phyloP scores from a whole-genome alignment of 2,113 vertebrate genomes.

The Nothobranchius furzeri region DNA sequence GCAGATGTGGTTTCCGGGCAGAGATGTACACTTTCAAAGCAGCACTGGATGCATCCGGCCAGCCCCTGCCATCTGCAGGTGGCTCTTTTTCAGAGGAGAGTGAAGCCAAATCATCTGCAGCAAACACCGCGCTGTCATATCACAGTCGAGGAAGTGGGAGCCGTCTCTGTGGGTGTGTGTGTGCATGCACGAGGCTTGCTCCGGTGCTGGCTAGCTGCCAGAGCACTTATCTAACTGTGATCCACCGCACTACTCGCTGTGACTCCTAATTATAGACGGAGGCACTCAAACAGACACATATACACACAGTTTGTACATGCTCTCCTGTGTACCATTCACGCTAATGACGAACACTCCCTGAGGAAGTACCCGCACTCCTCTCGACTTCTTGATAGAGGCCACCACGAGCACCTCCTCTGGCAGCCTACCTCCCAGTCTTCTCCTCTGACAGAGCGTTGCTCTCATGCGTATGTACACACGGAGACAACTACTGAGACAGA shows the following conservation, averaged over 20 bases:
- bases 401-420: conserved; percentile 25
- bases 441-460: conserved; percentile 11
- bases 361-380: conserved; percentile 52
- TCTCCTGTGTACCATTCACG: conserved; percentile 68
- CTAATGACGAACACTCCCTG: conserved; percentile 72
- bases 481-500: not conserved
- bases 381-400: conserved; percentile 52
- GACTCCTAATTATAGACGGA: conserved; percentile 74
- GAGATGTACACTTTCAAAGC: conserved; percentile 36
- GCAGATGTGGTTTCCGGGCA: conserved; percentile 36
- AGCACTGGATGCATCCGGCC: conserved; percentile 43
- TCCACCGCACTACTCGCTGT: conserved; percentile 59
- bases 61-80: conserved; percentile 55
- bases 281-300: conserved; percentile 65
- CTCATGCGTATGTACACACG: not conserved
- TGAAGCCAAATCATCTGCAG: conserved; percentile 31
- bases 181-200: conserved; percentile 27
- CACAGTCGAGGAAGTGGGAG: conserved; percentile 31
- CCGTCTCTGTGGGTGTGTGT: conserved; percentile 25
- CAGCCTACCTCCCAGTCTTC: conserved; percentile 19
- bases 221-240: conserved; percentile 70
- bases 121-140: conserved; percentile 22
- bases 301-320: conserved; percentile 59
- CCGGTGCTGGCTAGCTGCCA: conserved; percentile 59
- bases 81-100: conserved; percentile 36